Conservation (phyloP, 2,888 invertebrate genomes). For the Yponomeuta cagnagella region DNA sequence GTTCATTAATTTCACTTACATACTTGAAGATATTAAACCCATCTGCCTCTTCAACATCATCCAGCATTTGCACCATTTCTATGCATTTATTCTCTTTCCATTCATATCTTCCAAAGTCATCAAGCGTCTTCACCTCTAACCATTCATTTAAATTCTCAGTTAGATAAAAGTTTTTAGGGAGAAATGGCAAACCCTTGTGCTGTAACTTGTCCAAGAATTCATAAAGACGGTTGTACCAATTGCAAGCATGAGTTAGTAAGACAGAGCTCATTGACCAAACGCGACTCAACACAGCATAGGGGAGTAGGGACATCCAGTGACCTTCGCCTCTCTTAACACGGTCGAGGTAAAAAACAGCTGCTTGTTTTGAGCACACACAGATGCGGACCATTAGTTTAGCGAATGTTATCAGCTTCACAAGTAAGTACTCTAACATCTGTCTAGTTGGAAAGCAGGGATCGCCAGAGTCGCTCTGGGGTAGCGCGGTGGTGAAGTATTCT, state of each 20-base stretch:
- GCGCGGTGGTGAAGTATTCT: constrained; percentile 41
- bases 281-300: constrained; percentile 71
- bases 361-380: constrained; percentile 59
- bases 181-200: constrained; percentile 61
- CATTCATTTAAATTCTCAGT: constrained; percentile 64
- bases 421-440: constrained; percentile 75
- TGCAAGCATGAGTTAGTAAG: constrained; percentile 60
- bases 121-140: constrained; percentile 65
- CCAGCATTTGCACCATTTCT: constrained; percentile 32
- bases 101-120: constrained; percentile 51
- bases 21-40: constrained; percentile 51
- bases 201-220: constrained; percentile 50
- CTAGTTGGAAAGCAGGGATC: constrained; percentile 67
- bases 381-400: constrained; percentile 71
- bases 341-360: constrained; percentile 67
- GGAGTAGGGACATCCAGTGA: constrained; percentile 73
- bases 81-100: constrained; percentile 47
- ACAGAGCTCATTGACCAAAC: constrained; percentile 70
- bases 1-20: constrained; percentile 45
- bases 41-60: constrained; percentile 37
- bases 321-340: constrained; percentile 72
- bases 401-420: constrained; percentile 72
- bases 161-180: constrained; percentile 58
- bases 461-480: constrained; percentile 41
- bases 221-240: constrained; percentile 68